These are phyloP conservation scores for Athene noctua DNA, from an alignment of 2,113 vertebrate species.

Conservation along the genomic window DNA sequence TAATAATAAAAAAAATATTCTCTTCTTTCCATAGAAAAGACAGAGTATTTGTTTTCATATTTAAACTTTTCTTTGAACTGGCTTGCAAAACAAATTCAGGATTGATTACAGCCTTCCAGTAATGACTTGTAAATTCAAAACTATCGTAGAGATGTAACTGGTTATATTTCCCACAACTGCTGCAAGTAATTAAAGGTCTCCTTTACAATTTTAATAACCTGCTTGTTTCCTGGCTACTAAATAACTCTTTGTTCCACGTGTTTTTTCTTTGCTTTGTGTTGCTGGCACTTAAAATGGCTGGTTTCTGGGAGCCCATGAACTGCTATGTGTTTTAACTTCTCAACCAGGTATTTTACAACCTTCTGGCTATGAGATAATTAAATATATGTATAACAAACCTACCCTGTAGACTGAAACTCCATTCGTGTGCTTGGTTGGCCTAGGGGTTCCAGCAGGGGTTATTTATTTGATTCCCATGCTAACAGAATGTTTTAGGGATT, in stretches of 20 bases:
- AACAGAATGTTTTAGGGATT: conserved; percentile 1
- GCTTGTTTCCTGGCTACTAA: neutral
- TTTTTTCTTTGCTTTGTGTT: neutral
- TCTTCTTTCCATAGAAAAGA: neutral
- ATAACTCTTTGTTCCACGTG: neutral
- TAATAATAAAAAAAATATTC: conserved; percentile 9
- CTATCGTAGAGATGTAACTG: neutral
- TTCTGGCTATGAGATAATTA: neutral
- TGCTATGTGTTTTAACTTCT: neutral
- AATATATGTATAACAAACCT: neutral
- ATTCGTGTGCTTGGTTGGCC: neutral
- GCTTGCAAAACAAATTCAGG: neutral
- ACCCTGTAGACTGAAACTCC: neutral
- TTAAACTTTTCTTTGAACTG: neutral
- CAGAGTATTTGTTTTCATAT: neutral
- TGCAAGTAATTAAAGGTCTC: neutral
- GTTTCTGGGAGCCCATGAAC: neutral
- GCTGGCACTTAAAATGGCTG: neutral
- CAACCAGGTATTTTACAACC: neutral
- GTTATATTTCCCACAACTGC: neutral
- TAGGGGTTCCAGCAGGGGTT: neutral
- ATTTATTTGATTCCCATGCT: neutral
- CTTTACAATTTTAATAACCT: neutral
- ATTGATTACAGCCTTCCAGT: neutral
- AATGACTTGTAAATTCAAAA: neutral